These are phyloP conservation scores for Threskiornis aethiopicus DNA, from an alignment of 2,797 vertebrate genomes.

Conservation along the genomic window DNA sequence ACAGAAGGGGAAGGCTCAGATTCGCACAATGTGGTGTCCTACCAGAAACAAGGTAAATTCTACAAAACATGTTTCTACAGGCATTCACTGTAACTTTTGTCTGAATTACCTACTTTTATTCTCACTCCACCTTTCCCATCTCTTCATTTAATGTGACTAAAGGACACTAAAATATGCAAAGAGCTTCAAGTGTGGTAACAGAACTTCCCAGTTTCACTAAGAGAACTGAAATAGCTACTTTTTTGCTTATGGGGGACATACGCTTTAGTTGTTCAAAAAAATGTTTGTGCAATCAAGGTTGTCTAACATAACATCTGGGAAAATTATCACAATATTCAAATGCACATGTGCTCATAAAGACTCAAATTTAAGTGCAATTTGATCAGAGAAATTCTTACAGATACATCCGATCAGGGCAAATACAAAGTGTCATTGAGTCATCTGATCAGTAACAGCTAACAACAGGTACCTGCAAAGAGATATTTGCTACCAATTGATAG, in stretches of 20 bases:
- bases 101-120: background rate
- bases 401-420: background rate
- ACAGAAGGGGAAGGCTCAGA: background rate
- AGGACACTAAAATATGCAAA: background rate
- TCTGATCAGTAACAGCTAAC: background rate
- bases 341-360: background rate
- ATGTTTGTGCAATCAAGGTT: background rate
- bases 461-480: background rate
- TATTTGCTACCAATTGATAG: background rate
- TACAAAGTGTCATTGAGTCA: background rate
- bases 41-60: background rate
- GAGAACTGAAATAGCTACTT: background rate
- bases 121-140: background rate
- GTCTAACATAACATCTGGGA: background rate
- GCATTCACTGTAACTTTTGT: background rate
- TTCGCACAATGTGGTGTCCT: background rate
- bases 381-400: background rate
- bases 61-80: background rate
- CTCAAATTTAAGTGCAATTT: background rate
- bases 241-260: background rate
- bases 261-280: background rate
- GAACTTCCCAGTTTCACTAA: background rate
- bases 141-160: background rate
- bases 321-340: background rate
- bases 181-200: background rate